Evolutionary conservation across 2,113 vertebrate genomes (phyloP).

Genomic region (Sus scrofa): DNA sequence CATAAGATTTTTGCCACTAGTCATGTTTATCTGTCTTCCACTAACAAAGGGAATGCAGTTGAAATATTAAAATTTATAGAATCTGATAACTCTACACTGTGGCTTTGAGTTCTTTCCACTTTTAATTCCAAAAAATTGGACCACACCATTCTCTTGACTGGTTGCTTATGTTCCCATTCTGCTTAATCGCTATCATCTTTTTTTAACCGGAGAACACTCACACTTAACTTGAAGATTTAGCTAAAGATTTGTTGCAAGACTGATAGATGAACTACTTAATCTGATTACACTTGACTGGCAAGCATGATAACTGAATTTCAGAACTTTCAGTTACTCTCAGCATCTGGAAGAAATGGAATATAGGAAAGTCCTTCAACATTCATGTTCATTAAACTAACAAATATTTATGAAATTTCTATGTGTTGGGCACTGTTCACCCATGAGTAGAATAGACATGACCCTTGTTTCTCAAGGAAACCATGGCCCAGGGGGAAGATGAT

Average conservation of each 20-base stretch:
- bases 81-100: not conserved
- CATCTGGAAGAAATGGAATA: not conserved
- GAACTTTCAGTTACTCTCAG: not conserved
- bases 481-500: not conserved
- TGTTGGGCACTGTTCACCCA: not conserved
- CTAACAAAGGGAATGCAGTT: not conserved
- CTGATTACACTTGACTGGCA: not conserved
- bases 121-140: not conserved
- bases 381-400: not conserved
- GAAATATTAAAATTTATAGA: not conserved
- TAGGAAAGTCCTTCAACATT: not conserved
- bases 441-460: not conserved
- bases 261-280: not conserved
- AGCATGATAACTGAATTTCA: not conserved
- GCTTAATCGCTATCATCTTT: not conserved
- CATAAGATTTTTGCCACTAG: not conserved
- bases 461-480: not conserved
- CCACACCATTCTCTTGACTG: not conserved
- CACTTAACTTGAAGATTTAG: constrained; percentile 15
- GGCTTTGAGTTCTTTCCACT: not conserved
- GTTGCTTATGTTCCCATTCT: not conserved
- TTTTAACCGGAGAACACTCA: not conserved
- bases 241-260: not conserved
- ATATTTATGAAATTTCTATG: not conserved
- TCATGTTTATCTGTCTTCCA: not conserved